Percentiles rank a stretch among this genome's conserved stretches.
phyloP scores from a whole-genome alignment of 2,113 vertebrate genomes.

The Corvus moneduloides region DNA sequence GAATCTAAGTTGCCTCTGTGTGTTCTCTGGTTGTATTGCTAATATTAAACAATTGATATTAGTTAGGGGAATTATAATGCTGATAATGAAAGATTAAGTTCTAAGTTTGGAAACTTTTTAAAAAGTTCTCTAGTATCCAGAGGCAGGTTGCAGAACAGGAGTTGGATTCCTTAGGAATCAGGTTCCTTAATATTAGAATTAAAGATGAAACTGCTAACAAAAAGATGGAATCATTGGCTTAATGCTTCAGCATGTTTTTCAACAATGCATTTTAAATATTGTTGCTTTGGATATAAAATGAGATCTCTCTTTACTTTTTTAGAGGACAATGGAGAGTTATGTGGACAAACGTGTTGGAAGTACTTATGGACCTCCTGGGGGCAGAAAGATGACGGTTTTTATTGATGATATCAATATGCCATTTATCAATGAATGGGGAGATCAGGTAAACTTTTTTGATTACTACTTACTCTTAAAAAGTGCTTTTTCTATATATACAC shows the following conservation, averaged over 20 bases:
- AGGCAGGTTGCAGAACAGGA: background rate
- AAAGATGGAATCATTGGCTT: background rate
- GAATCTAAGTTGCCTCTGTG: background rate
- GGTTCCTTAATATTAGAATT: background rate
- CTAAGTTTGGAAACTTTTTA: background rate
- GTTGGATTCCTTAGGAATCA: background rate
- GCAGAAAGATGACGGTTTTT: constrained; percentile 81
- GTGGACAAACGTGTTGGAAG: constrained; percentile 79
- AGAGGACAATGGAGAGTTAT: constrained; percentile 81
- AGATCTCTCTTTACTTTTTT: background rate
- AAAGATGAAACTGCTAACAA: background rate
- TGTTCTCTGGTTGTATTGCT: background rate
- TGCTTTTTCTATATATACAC: background rate
- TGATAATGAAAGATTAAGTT: background rate
- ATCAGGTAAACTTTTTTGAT: constrained; percentile 71
- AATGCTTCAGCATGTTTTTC: background rate
- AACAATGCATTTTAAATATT: background rate
- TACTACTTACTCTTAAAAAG: background rate
- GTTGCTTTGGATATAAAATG: background rate
- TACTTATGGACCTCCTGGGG: constrained; percentile 78
- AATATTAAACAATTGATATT: background rate
- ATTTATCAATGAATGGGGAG: constrained; percentile 82
- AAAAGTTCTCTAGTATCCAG: background rate
- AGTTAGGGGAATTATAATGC: background rate
- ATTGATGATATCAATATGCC: constrained; percentile 84